Evolutionary conservation across 2,797 vertebrate genomes (phyloP).

Genomic region (Enteromius fasciolatus): DNA sequence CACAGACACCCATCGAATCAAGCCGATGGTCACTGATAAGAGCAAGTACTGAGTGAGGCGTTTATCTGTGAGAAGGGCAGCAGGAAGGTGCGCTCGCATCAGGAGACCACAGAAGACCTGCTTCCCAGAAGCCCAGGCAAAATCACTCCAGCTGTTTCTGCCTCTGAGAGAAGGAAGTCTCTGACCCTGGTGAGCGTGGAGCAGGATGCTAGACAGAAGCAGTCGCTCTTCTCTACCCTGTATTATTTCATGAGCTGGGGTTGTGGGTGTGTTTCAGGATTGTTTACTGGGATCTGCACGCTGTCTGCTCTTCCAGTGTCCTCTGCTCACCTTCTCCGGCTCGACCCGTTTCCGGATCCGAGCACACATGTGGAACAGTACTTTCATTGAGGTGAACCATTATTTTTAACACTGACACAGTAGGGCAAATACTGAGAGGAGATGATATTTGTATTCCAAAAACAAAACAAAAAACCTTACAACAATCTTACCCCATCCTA

Average conservation of each 20-base stretch:
- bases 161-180: slow-evolving; percentile 83
- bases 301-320: slow-evolving; percentile 86
- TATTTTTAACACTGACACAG: not conserved
- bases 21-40: not conserved
- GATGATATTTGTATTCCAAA: too few relatives aligned
- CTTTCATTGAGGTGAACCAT: slow-evolving; percentile 87
- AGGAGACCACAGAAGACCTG: slow-evolving; percentile 69
- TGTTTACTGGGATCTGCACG: slow-evolving; percentile 84
- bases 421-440: not conserved
- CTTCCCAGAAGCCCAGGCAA: slow-evolving; percentile 62
- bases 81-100: slow-evolving; percentile 72
- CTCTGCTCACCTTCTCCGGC: slow-evolving; percentile 85
- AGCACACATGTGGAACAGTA: slow-evolving; percentile 91
- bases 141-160: slow-evolving; percentile 77
- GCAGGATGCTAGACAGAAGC: not conserved
- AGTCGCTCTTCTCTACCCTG: too few relatives aligned
- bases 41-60: not conserved
- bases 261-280: slow-evolving; percentile 75
- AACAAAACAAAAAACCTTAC: too few relatives aligned
- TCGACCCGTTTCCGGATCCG: slow-evolving; percentile 80
- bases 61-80: slow-evolving; percentile 57
- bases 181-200: slow-evolving; percentile 81
- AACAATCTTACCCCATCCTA: too few relatives aligned
- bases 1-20: not conserved
- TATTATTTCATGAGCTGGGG: not conserved